Evolutionary conservation across 1,140 invertebrate genomes (phyloP), one percentile per base, ranked within the genome.

Genomic region (Drosophila nebulosa): DNA sequence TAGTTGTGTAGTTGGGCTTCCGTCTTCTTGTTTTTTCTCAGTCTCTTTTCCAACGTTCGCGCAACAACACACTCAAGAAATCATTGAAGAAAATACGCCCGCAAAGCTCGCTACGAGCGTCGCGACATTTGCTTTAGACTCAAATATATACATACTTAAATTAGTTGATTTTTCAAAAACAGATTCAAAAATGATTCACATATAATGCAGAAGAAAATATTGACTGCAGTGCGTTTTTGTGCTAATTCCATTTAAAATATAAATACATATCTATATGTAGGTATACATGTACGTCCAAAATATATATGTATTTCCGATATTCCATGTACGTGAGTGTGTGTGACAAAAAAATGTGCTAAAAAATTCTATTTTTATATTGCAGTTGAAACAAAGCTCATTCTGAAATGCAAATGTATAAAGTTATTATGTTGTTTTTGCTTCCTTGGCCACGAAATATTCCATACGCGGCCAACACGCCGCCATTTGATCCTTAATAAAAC

Each of bases 291-390:
- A n/a, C n/a, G n/a, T n/a, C n/a, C n/a, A n/a, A n/a, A n/a, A n/a
- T n/a, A 21, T 16, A 46, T 46, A 46, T 46, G 58, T 76, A 86
- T 86, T 60, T 65, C 61, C 50, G 36, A 55, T 62, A 58, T 58
- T 35, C 71, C 64, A 59, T 74, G 65, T 69, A 36, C 24, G n/a
- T 30, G 26, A 69, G 56, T 83, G 68, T 59, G 51, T 67, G 73
- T 64, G 80, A 88, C 81, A 81, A 64, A 78, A 85, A 86, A 81
- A 78, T 76, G 66, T 74, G 74, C 73, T 86, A 88, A 81, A 86
- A 81, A 61, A 51, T 88, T 86, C 81, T 86, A 86, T 86, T 86
- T 86, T 81, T 86, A 88, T 81, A 81, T 86, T 86, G 74, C 81
- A 86, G 81, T 88, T 81, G 71, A 78, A 66, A 68, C 69, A 67